Evolutionary conservation across 2,797 vertebrate genomes (phyloP).

Genomic region (Fistularia tabacaria): DNA sequence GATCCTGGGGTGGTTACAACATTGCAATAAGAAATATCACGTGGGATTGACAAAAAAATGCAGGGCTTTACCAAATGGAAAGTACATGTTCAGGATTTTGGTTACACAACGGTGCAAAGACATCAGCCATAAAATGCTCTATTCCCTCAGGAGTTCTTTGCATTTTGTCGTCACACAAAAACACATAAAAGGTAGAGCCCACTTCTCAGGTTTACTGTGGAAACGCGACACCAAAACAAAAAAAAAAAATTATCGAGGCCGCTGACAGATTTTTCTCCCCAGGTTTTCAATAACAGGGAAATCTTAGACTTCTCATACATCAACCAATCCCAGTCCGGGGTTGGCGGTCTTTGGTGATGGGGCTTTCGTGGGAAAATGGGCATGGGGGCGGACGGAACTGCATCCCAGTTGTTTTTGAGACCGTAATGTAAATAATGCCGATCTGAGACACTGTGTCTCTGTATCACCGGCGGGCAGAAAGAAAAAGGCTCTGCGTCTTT

Average conservation of each 20-base stretch:
- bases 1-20: too few species aligned
- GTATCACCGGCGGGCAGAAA: too few species aligned
- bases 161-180: conserved; percentile 19
- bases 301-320: conserved; percentile 15
- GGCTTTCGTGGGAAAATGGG: not conserved
- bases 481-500: too few species aligned
- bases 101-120: not conserved
- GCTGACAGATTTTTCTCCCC: conserved; percentile 11
- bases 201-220: conserved; percentile 41
- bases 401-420: too few species aligned
- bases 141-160: conserved; percentile 6
- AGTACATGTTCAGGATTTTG: not conserved
- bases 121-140: not conserved
- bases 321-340: conserved; percentile 14
- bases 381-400: too few species aligned
- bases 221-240: conserved; percentile 33
- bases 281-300: conserved; percentile 6
- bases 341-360: too few species aligned
- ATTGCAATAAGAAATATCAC: too few species aligned
- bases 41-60: not conserved
- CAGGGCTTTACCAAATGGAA: not conserved
- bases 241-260: conserved; percentile 24
- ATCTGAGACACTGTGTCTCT: too few species aligned
- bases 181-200: conserved; percentile 29
- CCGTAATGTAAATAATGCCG: too few species aligned